These are phyloP conservation scores for Nothocercus julius DNA, from an alignment of 2,113 vertebrate genomes.

Conservation along the genomic window DNA sequence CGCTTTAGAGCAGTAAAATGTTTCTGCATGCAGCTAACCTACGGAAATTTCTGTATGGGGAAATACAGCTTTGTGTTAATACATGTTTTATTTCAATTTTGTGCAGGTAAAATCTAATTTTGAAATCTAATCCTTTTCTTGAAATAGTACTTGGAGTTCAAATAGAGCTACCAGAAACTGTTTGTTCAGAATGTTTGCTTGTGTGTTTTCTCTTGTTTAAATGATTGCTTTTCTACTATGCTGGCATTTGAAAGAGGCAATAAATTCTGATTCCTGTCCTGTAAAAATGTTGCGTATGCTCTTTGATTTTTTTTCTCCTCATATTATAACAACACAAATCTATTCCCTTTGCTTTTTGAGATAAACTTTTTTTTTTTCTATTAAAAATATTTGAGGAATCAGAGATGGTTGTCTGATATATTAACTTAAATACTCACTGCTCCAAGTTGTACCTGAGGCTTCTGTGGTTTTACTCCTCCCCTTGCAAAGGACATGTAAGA, in stretches of 20 bases:
- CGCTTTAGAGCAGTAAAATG: neutral
- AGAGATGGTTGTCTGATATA: neutral
- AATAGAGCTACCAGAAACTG: neutral
- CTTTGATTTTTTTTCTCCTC: neutral
- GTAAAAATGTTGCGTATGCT: neutral
- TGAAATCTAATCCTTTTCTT: neutral
- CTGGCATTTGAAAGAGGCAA: neutral
- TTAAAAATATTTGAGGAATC: neutral
- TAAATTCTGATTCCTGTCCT: neutral
- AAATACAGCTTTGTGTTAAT: neutral
- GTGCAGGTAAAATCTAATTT: neutral
- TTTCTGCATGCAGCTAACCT: neutral
- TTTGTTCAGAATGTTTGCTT: neutral
- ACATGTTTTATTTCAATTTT: neutral
- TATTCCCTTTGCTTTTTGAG: neutral
- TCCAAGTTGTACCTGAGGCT: neutral
- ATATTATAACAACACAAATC: neutral
- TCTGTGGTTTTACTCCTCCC: neutral
- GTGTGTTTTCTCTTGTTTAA: neutral
- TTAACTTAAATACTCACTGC: neutral
- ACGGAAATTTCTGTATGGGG: neutral
- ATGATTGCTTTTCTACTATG: neutral
- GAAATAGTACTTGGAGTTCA: rapidly evolving
- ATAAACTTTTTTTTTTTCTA: neutral
- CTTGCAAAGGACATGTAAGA: neutral